Percentiles rank a stretch among this genome's conserved stretches.
These are phyloP conservation scores for Casuarius casuarius DNA, from an alignment of 2,113 vertebrate genomes.

Conservation along the genomic window DNA sequence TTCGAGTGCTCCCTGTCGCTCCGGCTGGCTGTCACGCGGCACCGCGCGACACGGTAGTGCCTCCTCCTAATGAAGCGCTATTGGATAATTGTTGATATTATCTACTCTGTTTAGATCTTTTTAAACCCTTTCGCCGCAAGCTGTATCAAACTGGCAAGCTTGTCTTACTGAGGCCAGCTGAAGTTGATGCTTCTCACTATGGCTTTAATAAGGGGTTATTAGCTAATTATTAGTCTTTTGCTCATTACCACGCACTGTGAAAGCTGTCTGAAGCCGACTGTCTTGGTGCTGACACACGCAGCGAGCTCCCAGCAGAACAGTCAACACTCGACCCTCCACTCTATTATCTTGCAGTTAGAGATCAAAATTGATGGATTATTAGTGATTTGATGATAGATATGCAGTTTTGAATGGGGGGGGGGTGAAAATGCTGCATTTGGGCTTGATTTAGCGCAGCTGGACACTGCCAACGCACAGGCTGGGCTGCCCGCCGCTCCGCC, in stretches of 20 bases:
- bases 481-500: too few species aligned
- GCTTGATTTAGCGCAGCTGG: background rate
- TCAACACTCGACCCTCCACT: background rate
- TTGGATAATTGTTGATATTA: background rate
- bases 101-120: background rate
- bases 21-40: background rate
- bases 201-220: slow-evolving; percentile 73
- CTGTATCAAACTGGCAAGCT: background rate
- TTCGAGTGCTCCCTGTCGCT: slow-evolving; percentile 34
- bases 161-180: background rate
- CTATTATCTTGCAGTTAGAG: background rate
- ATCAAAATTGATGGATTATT: background rate
- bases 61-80: slow-evolving; percentile 1
- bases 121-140: background rate
- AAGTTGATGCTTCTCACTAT: slow-evolving; percentile 66
- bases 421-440: too few species aligned
- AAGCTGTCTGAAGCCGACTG: slow-evolving; percentile 61
- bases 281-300: slow-evolving; percentile 48
- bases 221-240: slow-evolving; percentile 72
- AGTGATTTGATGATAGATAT: background rate
- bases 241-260: slow-evolving; percentile 77
- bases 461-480: rapidly evolving
- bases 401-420: background rate
- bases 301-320: slow-evolving; percentile 35
- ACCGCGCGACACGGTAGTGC: background rate